phyloP scores from a whole-genome alignment of 2,888 invertebrate genomes.

The Emesis castigata region DNA sequence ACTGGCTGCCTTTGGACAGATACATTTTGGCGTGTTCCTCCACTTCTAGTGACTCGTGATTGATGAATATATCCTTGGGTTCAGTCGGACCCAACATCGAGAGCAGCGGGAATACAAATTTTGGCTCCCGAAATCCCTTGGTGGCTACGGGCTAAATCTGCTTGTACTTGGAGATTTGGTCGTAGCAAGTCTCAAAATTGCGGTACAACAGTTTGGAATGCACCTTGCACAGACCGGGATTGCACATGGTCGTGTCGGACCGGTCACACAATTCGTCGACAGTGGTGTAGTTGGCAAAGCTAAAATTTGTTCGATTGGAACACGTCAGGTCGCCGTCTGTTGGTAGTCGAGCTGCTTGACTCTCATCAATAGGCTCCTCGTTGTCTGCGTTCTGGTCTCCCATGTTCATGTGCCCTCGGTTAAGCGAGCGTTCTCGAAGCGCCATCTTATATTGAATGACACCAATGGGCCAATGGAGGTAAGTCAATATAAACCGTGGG shows the following conservation, averaged over 20 bases:
- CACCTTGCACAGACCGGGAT: not conserved
- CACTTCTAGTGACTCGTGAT: not conserved
- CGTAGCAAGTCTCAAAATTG: constrained; percentile 7
- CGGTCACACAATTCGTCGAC: constrained; percentile 9
- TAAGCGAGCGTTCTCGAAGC: not conserved
- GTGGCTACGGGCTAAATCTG: constrained; percentile 6
- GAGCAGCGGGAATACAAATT: not conserved
- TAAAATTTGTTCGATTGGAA: constrained; percentile 12
- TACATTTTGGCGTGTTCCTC: constrained; percentile 11
- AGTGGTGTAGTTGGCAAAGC: constrained; percentile 6
- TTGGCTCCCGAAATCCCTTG: not conserved
- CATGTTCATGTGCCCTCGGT: not conserved
- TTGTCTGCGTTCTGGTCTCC: not conserved
- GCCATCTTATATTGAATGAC: not conserved
- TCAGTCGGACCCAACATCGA: not conserved
- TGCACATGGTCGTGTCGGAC: not conserved
- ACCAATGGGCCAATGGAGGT: not conserved
- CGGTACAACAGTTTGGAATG: not conserved
- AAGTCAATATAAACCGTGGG: too few relatives aligned
- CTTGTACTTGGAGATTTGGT: constrained; percentile 9
- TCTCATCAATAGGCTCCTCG: not conserved
- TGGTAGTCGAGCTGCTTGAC: not conserved
- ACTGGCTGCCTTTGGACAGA: constrained; percentile 4
- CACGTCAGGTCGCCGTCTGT: constrained; percentile 10
- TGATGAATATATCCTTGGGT: constrained; percentile 7